Evolutionary conservation across 1,140 invertebrate species (phyloP).

Genomic region (Diprion similis): DNA sequence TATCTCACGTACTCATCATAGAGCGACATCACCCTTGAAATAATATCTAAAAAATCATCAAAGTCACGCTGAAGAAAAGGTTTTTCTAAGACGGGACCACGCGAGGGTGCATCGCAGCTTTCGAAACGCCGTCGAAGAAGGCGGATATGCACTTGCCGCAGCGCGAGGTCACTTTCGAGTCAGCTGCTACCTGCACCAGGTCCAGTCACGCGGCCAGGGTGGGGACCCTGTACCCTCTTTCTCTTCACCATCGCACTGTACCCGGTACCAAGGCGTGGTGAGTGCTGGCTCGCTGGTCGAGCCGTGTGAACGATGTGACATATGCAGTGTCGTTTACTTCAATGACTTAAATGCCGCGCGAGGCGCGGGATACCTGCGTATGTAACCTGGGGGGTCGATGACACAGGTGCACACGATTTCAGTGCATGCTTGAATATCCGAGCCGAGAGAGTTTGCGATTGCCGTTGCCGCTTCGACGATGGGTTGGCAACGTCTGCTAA

Average conservation of each 20-base stretch:
- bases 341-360: slow-evolving; percentile 38
- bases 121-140: slow-evolving; percentile 16
- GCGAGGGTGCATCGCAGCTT: too few species aligned
- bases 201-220: slow-evolving; percentile 32
- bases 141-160: slow-evolving; percentile 30
- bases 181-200: slow-evolving; percentile 9
- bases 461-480: background rate
- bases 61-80: too few species aligned
- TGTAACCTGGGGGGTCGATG: background rate
- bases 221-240: background rate
- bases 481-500: background rate
- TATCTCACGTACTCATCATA: too few species aligned
- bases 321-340: slow-evolving; percentile 61
- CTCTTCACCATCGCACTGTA: too few species aligned
- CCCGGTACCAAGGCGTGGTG: slow-evolving; percentile 43
- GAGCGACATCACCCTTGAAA: too few species aligned
- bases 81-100: too few species aligned
- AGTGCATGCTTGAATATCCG: too few species aligned
- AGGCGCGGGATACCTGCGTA: background rate
- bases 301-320: slow-evolving; percentile 63
- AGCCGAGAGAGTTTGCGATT: background rate
- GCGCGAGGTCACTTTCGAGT: slow-evolving; percentile 21
- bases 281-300: slow-evolving; percentile 43
- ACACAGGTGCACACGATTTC: background rate
- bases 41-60: too few species aligned